Evolutionary conservation across 1,140 invertebrate species (phyloP), one percentile per base, ranked within the genome.

Genomic region (Orchesella cincta): DNA sequence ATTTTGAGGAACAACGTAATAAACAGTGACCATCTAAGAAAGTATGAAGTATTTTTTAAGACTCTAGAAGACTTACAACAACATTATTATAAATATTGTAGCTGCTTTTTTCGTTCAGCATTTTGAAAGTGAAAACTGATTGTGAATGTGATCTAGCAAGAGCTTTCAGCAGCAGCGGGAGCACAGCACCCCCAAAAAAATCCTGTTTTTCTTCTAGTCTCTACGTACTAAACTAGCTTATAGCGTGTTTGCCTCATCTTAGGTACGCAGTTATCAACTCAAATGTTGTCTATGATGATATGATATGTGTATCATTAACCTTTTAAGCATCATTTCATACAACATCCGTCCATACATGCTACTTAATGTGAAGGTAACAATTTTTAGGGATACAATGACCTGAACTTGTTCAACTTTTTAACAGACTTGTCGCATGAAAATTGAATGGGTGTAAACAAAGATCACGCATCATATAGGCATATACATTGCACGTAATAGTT

Each of bases 321-420:
- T 67, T 29, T 29, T 8, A 62, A n/a, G 8, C 26, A 62, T 46
- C 39, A 62, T 46, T 46, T 46, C 8, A 46, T 46, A 46, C 8
- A 16, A 26, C 16, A 26, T 26, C 26, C 5, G 23, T 26, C 3
- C 20, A 20, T 8, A 20, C 39, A 46, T 46, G 23, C 54, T n/a
- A 62, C 26, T 62, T 62, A n/a, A 18, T 16, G 54, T 14, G 26
- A 14, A 29, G 5, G 26, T 67, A 67, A 33, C 28, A 26, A 67
- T 2, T 31, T 67, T 67, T 67, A 67, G 62, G 62, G 62, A 67
- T 67, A 18, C 62, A 67, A 31, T 67, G 62, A 67, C 62, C 62
- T 67, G 23, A 67, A 67, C 62, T 33, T 67, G 62, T 67, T 67
- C 62, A 67, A 31, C 33, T 29, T 31, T 31, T 67, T 67, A 57